Base-by-base conservation (phyloP, 2,113 vertebrate genomes). In the Pholis gunnellus region DNA sequence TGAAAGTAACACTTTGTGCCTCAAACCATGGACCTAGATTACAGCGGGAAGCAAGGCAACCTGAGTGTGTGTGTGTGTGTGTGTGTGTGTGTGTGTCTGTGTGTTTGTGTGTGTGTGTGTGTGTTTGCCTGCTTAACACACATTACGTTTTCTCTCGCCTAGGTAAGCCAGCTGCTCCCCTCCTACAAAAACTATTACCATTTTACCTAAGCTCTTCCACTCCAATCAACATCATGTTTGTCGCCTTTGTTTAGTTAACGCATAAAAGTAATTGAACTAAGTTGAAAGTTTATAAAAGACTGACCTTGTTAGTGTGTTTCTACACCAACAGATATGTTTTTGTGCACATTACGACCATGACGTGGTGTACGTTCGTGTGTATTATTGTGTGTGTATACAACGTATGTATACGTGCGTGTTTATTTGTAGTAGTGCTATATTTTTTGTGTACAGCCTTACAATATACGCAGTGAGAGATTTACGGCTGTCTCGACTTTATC, bases 1-100 rank as follows among this genome's bases (percentile, higher is more conserved):
- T 90, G 88, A 93, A 92, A 82, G 84, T 72, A 89, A 88, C 91
- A 92, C 88, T 74, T 72, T 84, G 48, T 78, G 90, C 93, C 92
- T 89, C 60, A 72, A 92, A 87, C 90, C 87, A 86, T 66, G 85
- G 71, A 61, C 84, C 81, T 74, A 89, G 78, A 91, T 93, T 88
- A 69, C 72, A 73, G 82, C 86, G 86, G 88, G 87, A 91, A 89
- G 36, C 48, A 72, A 74, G 25, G 44, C 40, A 77, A 67, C 64
- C 38, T 83, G 79, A 68, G 75, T 79, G 34, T 65, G 61, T 83
- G 60, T 27, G 14, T 85, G 27, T 75, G 68, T 64, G 48, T 57
- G 52, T 75, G 68, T 72, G 72, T 74, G n/a, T 73, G 60, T 60
- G 44, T 64, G 31, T 38, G 46, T 46, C 20, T 60, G 63, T 40